Conservation (phyloP, 2,888 invertebrate genomes). For the Coremacera marginata region DNA sequence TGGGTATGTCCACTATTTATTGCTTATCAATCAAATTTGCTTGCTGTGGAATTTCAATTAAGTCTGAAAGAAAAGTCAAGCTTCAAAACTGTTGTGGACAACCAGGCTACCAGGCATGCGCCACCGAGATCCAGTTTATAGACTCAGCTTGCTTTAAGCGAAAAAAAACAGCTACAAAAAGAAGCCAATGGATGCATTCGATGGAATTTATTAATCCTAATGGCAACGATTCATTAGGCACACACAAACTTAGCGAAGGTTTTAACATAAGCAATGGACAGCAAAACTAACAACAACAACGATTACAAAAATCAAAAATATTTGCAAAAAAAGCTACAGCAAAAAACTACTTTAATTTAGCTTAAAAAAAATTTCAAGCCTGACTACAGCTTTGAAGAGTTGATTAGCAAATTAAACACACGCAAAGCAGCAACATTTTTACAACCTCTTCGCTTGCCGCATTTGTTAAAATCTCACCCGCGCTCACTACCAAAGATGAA, state of each 20-base stretch:
- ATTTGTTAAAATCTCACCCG: constrained; percentile 8
- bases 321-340: not conserved
- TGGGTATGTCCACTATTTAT: not conserved
- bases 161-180: not conserved
- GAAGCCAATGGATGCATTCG: not conserved
- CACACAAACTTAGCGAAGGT: not conserved
- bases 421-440: not conserved
- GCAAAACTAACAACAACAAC: not conserved
- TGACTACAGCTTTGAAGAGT: not conserved
- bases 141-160: not conserved
- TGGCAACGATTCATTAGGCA: constrained; percentile 20
- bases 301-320: not conserved
- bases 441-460: not conserved
- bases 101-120: not conserved
- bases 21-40: constrained; percentile 11
- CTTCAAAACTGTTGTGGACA: not conserved
- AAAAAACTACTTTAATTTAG: not conserved
- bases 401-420: not conserved
- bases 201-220: constrained; percentile 20
- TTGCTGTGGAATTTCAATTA: constrained; percentile 13
- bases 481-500: not conserved
- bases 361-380: not conserved
- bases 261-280: not conserved
- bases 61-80: not conserved
- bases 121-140: not conserved